Conservation (phyloP, 2,888 invertebrate species). For the Phrixothrix hirtus region DNA sequence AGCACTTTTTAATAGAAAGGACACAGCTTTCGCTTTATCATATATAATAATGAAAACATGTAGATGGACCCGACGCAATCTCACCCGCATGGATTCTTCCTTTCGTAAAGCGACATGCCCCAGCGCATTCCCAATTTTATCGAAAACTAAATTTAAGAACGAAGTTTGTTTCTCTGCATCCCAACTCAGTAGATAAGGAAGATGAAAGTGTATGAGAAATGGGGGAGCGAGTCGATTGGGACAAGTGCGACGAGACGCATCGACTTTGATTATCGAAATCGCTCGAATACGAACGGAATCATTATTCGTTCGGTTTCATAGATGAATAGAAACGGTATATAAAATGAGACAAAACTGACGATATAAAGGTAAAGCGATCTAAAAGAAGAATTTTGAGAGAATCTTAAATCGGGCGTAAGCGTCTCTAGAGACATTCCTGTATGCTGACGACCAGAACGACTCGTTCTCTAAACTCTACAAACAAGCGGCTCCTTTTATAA, state of each 20-base stretch:
- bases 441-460: conserved; percentile 25
- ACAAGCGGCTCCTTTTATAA: conserved; percentile 29
- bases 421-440: conserved; percentile 30
- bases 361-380: conserved; percentile 28
- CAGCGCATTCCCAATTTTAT: conserved; percentile 50
- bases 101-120: conserved; percentile 43
- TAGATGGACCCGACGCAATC: conserved; percentile 46
- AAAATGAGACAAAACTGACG: conserved; percentile 34
- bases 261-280: conserved; percentile 46
- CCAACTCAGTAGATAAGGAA: conserved; percentile 40
- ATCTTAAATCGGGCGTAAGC: conserved; percentile 37
- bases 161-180: conserved; percentile 45
- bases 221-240: conserved; percentile 33
- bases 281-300: conserved; percentile 43
- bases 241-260: conserved; percentile 35
- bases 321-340: conserved; percentile 32
- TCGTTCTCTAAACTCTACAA: conserved; percentile 21
- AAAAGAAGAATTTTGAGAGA: conserved; percentile 35
- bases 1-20: neutral
- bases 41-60: conserved; percentile 21
- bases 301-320: conserved; percentile 40
- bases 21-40: neutral
- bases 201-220: conserved; percentile 42
- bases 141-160: conserved; percentile 54
- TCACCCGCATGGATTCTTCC: conserved; percentile 47